A percentile compares a stretch with the other conserved stretches of the same genome.
Conservation (phyloP, 1,140 invertebrate genomes). For the Listronotus oregonensis region DNA sequence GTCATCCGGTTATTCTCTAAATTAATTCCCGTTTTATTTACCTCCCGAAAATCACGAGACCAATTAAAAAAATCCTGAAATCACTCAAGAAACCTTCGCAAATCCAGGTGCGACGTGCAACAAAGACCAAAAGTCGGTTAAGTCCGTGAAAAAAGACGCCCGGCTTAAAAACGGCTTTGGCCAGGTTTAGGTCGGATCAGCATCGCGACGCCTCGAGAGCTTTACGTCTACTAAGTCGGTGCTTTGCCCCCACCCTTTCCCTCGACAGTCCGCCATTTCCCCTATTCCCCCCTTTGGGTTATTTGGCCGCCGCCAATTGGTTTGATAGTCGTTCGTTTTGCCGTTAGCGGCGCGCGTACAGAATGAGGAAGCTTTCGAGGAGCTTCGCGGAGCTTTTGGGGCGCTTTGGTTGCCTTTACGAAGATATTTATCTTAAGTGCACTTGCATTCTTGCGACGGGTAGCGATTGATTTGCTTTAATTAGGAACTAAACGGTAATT, state of each 20-base stretch:
- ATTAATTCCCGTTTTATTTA: background rate
- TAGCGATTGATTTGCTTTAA: slow-evolving; percentile 19
- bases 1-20: too few relatives aligned
- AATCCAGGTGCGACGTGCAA: slow-evolving; percentile 54
- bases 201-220: slow-evolving; percentile 54
- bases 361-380: slow-evolving; percentile 33
- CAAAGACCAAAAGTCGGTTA: slow-evolving; percentile 54
- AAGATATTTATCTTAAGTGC: slow-evolving; percentile 32
- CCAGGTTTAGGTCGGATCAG: slow-evolving; percentile 55
- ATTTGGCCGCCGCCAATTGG: slow-evolving; percentile 34
- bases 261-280: slow-evolving; percentile 17
- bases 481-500: background rate
- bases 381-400: slow-evolving; percentile 27
- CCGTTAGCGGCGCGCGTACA: slow-evolving; percentile 36
- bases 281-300: slow-evolving; percentile 21
- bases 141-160: slow-evolving; percentile 53
- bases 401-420: slow-evolving; percentile 28
- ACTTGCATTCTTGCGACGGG: slow-evolving; percentile 10
- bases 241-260: slow-evolving; percentile 41
- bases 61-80: slow-evolving; percentile 38
- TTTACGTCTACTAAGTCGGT: slow-evolving; percentile 54
- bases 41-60: background rate
- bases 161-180: slow-evolving; percentile 56
- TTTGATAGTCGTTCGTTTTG: slow-evolving; percentile 37
- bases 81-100: slow-evolving; percentile 46